Evolutionary conservation across 2,888 invertebrate genomes (phyloP).

Genomic region (Apamea monoglypha): DNA sequence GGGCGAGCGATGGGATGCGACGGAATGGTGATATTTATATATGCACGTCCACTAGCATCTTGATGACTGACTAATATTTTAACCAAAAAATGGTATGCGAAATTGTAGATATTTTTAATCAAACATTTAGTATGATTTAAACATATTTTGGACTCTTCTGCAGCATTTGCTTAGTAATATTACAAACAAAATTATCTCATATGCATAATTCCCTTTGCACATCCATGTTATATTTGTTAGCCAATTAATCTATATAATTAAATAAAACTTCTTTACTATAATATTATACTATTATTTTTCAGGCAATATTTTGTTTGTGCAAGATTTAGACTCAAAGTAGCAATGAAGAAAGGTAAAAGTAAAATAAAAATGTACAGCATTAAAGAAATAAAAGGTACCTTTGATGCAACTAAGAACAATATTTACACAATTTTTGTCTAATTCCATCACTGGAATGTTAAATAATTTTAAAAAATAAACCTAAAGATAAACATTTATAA

Average conservation of each 20-base stretch:
- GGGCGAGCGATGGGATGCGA: not conserved
- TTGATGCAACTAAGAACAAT: constrained; percentile 67
- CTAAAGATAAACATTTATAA: constrained; percentile 70
- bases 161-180: not conserved
- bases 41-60: not conserved
- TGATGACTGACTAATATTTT: not conserved
- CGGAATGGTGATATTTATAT: not conserved
- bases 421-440: constrained; percentile 77
- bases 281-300: constrained; percentile 72
- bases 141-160: not conserved
- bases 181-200: not conserved
- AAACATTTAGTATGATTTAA: not conserved
- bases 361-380: constrained; percentile 62
- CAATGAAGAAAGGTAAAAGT: constrained; percentile 56
- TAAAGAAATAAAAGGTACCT: constrained; percentile 62
- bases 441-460: constrained; percentile 87
- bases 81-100: not conserved
- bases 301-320: constrained; percentile 74
- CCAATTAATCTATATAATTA: not conserved
- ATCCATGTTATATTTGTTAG: not conserved
- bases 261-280: constrained; percentile 56
- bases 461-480: constrained; percentile 74
- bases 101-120: not conserved
- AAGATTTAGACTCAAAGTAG: constrained; percentile 66
- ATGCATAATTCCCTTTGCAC: not conserved